These are phyloP conservation scores for Lasioglossum malachurum DNA, from an alignment of 2,888 invertebrate genomes.

Conservation along the genomic window DNA sequence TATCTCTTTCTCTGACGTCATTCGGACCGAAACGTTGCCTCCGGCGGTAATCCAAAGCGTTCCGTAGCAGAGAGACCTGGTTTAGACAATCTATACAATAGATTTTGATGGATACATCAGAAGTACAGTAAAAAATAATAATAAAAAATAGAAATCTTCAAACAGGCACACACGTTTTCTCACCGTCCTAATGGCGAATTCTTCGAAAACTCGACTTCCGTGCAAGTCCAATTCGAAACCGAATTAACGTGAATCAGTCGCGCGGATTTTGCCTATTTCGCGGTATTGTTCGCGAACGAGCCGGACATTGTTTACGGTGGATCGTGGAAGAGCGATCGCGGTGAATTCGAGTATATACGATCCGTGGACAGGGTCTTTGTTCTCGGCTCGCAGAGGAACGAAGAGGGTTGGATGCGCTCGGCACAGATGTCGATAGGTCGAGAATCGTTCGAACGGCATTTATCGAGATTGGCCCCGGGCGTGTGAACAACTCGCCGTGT, in stretches of 20 bases:
- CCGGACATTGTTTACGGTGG: neutral
- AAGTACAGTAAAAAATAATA: too few species aligned
- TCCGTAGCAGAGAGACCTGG: neutral
- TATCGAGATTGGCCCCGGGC: constrained; percentile 71
- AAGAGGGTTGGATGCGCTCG: constrained; percentile 30
- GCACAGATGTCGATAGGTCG: constrained; percentile 58
- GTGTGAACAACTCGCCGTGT: constrained; percentile 65
- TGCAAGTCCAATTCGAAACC: neutral
- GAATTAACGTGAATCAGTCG: neutral
- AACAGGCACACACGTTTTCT: neutral
- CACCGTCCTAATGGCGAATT: neutral
- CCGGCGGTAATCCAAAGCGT: constrained; percentile 1
- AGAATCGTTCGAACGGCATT: constrained; percentile 71
- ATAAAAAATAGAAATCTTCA: neutral
- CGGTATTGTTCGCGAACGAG: neutral
- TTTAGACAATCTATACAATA: neutral
- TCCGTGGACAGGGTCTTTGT: constrained; percentile 39
- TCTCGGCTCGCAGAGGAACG: constrained; percentile 44
- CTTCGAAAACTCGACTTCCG: neutral
- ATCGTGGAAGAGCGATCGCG: constrained; percentile 11
- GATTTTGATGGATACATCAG: neutral
- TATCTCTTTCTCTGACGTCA: neutral
- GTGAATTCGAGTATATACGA: neutral
- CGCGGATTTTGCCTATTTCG: neutral
- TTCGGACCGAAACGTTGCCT: neutral